These are phyloP conservation scores for Anisognathus igniventris DNA, from an alignment of 2,797 vertebrate species.

Conservation along the genomic window DNA sequence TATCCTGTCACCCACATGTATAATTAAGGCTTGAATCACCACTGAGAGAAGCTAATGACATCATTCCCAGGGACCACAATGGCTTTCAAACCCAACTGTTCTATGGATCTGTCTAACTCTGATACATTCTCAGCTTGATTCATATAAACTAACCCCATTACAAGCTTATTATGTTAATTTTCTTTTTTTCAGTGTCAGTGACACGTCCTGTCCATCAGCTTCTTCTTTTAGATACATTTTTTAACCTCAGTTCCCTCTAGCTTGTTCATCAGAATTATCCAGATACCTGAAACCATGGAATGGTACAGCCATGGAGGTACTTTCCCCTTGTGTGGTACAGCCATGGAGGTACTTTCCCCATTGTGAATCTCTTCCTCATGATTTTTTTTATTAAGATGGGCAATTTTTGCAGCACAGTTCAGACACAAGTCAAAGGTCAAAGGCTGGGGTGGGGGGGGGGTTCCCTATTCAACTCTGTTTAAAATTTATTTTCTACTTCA, in stretches of 20 bases:
- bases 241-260: neutral
- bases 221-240: neutral
- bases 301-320: neutral
- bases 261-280: neutral
- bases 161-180: neutral
- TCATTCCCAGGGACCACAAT: neutral
- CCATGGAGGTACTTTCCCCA: neutral
- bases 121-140: neutral
- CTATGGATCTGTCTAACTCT: neutral
- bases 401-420: neutral
- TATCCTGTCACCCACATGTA: neutral
- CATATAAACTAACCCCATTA: neutral
- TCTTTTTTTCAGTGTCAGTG: neutral
- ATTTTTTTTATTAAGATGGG: neutral
- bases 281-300: neutral
- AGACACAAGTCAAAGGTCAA: neutral
- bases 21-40: neutral
- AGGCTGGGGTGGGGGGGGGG: neutral
- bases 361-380: neutral
- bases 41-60: conserved; percentile 1
- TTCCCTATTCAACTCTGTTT: too few relatives aligned
- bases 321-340: neutral
- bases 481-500: neutral
- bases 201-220: neutral
- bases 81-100: neutral